Conservation (phyloP, 2,113 vertebrate genomes). For the Ptilonorhynchus violaceus region DNA sequence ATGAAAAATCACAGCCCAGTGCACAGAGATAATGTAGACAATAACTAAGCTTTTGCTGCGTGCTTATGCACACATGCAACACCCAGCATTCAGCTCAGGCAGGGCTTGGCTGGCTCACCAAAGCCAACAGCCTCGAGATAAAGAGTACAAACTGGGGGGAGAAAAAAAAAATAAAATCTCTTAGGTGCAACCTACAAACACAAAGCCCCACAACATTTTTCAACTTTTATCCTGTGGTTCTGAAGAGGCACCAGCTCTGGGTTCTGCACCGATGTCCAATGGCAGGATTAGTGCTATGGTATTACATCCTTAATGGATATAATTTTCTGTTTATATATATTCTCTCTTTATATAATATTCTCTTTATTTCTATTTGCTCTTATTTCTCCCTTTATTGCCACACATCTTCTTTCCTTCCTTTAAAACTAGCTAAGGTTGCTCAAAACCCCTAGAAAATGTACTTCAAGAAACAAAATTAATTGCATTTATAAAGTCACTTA, state of each 20-base stretch:
- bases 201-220: background rate
- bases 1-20: conserved; percentile 68
- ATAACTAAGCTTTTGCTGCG: conserved; percentile 42
- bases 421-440: background rate
- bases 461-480: background rate
- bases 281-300: background rate
- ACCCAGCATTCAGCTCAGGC: conserved; percentile 3
- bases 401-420: background rate
- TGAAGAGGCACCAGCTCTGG: background rate
- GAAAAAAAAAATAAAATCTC: background rate
- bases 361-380: background rate
- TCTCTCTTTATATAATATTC: background rate
- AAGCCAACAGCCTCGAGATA: background rate
- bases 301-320: background rate
- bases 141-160: background rate
- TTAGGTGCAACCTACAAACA: background rate
- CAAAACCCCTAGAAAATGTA: background rate
- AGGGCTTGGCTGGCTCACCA: conserved; percentile 5
- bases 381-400: background rate
- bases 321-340: background rate
- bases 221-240: background rate
- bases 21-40: conserved; percentile 68
- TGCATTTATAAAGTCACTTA: background rate
- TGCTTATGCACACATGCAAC: conserved; percentile 29
- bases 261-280: background rate